Evolutionary conservation across 2,113 vertebrate genomes (phyloP), one percentile per base, ranked within the genome.

Genomic region (Brachyistius frenatus): DNA sequence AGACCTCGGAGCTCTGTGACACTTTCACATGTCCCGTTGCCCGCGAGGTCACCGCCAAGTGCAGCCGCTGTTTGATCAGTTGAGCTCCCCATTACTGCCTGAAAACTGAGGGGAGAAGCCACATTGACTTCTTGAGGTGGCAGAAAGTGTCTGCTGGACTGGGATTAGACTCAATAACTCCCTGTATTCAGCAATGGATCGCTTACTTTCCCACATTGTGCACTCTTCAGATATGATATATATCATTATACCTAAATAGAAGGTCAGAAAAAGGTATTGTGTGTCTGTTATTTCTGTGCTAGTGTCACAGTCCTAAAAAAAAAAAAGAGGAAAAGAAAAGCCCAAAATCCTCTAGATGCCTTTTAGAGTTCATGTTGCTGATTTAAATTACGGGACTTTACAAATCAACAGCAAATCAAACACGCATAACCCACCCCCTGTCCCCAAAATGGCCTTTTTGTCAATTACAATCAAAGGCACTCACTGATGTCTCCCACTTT

Each of bases 381-480:
- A 91, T 91, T 89, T 80, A 88, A 89, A 93, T 91, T 77, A 73
- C 66, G 93, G 94, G 94, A 96, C 95, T 95, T 78, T 41, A 37
- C 61, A 88, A 91, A 96, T 97, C 96, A 92, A 94, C 94, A 85
- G 93, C 93, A 95, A 97, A 97, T 96, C 96, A 96, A 95, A 96
- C 94, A 94, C 76, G 94, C 95, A 65, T 47, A 62, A 13, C 44
- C 80, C 73, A 66, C 94, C 93, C 85, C 66, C 93, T 90, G 56
- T 93, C 94, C 94, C 95, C 94, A 93, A 95, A 96, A 96, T 30
- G 90, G 93, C 93, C 94, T 95, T 93, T 94, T 95, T 94, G 95
- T 96, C 96, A 95, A 96, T 98, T 97, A 96, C 94, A 96, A 97
- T 97, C 96, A 97, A 96, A 96, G 75, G 53, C 92, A 92, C 93